Evolutionary conservation across 1,140 invertebrate species (phyloP).

Genomic region (Lysiphlebus fabarum): DNA sequence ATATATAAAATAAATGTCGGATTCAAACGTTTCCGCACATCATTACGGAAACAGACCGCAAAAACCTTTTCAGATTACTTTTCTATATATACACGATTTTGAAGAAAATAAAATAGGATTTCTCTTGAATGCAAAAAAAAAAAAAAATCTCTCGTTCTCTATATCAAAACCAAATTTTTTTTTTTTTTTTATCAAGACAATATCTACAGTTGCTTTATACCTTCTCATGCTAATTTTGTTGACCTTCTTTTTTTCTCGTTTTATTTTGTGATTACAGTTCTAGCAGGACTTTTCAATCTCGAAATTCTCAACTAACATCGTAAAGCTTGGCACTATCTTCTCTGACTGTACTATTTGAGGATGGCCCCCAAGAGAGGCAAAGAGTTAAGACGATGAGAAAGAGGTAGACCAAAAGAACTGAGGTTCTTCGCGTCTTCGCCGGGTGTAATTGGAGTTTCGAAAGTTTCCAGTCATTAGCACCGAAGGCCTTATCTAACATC

Average conservation of each 20-base stretch:
- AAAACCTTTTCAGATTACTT: conserved; percentile 21
- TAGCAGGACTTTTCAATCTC: conserved; percentile 29
- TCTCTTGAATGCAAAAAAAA: neutral
- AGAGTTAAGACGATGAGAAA: neutral
- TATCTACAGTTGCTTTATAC: no score
- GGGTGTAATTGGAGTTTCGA: conserved; percentile 30
- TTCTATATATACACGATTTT: conserved; percentile 7
- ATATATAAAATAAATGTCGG: neutral
- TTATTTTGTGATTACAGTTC: conserved; percentile 11
- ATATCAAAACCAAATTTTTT: neutral
- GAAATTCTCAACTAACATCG: neutral
- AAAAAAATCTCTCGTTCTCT: conserved; percentile 1
- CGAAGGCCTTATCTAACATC: conserved; percentile 29
- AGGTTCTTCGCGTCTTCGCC: conserved; percentile 17
- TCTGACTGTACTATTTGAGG: conserved; percentile 1
- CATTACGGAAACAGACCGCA: conserved; percentile 14
- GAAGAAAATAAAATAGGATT: neutral
- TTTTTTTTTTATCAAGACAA: no score
- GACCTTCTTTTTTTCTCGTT: conserved; percentile 3
- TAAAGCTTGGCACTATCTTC: conserved; percentile 8
- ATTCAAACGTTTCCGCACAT: neutral
- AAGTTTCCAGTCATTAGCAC: conserved; percentile 32
- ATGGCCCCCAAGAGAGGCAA: conserved; percentile 9
- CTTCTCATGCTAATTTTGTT: no score
- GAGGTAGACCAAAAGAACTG: no score